Conservation (phyloP, 2,113 vertebrate genomes). For the Coreoperca whiteheadi region DNA sequence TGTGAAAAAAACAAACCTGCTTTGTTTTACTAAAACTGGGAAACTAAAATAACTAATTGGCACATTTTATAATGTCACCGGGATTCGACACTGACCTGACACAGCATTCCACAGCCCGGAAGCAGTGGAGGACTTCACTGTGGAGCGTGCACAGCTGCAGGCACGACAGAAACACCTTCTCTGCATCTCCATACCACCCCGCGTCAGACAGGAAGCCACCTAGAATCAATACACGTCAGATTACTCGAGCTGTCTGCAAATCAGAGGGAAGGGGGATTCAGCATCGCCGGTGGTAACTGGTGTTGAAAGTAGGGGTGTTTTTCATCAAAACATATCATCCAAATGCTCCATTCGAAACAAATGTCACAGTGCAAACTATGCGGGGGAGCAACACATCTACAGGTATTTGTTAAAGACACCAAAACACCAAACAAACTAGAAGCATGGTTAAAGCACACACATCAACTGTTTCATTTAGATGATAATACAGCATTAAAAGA, state of each 20-base stretch:
- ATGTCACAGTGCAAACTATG: background rate
- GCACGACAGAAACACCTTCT: conserved; percentile 98
- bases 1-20: background rate
- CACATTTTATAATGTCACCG: too few species aligned
- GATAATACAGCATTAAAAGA: background rate
- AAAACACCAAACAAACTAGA: background rate
- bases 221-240: conserved; percentile 58
- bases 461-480: background rate
- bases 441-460: too few species aligned
- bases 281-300: background rate
- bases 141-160: conserved; percentile 97
- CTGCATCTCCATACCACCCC: conserved; percentile 98
- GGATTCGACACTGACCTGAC: conserved; percentile 89
- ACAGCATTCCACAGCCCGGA: conserved; percentile 96
- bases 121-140: conserved; percentile 97
- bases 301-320: background rate
- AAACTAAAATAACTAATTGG: too few species aligned
- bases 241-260: conserved; percentile 13
- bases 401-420: background rate
- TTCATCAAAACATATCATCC: background rate
- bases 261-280: background rate
- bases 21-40: too few species aligned
- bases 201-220: conserved; percentile 98
- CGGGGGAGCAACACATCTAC: background rate
- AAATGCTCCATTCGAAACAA: background rate